These are phyloP conservation scores for Odontamblyopus lacepedii DNA, from an alignment of 2,797 vertebrate genomes.

Conservation along the genomic window DNA sequence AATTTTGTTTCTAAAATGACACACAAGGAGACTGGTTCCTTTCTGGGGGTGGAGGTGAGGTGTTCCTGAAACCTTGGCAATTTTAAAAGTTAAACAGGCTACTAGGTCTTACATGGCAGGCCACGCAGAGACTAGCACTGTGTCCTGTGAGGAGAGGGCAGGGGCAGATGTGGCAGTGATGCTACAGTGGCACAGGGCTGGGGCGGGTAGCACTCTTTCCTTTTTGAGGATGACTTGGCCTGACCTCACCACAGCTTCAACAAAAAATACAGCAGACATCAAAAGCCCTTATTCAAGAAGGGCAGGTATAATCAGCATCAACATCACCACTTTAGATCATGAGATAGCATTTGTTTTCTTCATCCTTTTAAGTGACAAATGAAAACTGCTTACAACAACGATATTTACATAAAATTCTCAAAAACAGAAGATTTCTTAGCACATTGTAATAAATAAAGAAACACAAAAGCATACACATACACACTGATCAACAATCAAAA, in stretches of 20 bases:
- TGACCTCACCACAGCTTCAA: conserved; percentile 62
- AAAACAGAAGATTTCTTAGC: conserved; percentile 70
- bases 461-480: conserved; percentile 74
- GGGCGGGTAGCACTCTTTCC: conserved; percentile 62
- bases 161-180: conserved; percentile 57
- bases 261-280: conserved; percentile 77
- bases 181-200: conserved; percentile 62
- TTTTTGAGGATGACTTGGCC: conserved; percentile 55
- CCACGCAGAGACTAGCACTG: conserved; percentile 10
- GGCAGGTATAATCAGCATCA: conserved; percentile 73
- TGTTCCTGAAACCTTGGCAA: conserved; percentile 1
- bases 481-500: conserved; percentile 77
- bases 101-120: conserved; percentile 17
- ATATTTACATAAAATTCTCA: conserved; percentile 82
- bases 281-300: conserved; percentile 83
- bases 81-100: conserved; percentile 26
- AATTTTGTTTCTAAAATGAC: background rate
- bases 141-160: conserved; percentile 20
- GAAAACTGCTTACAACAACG: conserved; percentile 77
- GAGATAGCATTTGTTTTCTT: conserved; percentile 68
- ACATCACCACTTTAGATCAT: conserved; percentile 69
- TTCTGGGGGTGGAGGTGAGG: background rate
- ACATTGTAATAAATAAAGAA: conserved; percentile 72
- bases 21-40: background rate
- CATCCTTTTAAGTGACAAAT: conserved; percentile 76